These are phyloP conservation scores for Bungarus multicinctus DNA, from an alignment of 2,113 vertebrate species.

Conservation along the genomic window DNA sequence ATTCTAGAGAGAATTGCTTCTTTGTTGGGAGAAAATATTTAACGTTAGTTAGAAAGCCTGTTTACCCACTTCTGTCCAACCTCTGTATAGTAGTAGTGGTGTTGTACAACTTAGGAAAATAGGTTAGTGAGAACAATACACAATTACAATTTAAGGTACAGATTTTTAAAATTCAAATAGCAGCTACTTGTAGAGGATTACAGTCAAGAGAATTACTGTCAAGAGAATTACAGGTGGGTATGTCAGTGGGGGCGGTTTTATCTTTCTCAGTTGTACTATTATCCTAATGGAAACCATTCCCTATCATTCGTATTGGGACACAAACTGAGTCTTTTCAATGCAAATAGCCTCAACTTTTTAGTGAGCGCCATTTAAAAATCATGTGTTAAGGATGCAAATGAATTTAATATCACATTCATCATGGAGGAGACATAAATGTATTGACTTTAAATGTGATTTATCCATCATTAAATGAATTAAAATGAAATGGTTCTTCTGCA, in stretches of 20 bases:
- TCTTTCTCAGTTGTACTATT: neutral
- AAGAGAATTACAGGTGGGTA: neutral
- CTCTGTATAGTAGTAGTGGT: neutral
- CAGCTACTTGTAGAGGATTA: neutral
- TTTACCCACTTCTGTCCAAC: neutral
- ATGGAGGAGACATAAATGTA: neutral
- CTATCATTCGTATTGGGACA: neutral
- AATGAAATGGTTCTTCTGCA: neutral
- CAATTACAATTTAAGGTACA: neutral
- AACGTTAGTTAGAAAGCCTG: neutral
- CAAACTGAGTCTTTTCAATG: neutral
- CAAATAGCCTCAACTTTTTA: neutral
- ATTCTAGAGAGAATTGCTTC: neutral
- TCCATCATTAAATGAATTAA: neutral
- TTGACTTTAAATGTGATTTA: neutral
- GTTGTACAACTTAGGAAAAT: neutral
- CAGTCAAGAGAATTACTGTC: neutral
- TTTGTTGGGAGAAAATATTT: neutral
- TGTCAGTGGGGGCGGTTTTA: neutral
- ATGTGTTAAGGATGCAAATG: neutral
- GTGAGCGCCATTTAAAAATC: neutral
- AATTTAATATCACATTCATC: neutral
- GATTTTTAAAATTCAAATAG: neutral
- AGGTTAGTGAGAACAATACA: neutral
- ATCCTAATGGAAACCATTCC: neutral